These are phyloP conservation scores for Piaya cayana DNA, from an alignment of 2,113 vertebrate species.

Conservation along the genomic window DNA sequence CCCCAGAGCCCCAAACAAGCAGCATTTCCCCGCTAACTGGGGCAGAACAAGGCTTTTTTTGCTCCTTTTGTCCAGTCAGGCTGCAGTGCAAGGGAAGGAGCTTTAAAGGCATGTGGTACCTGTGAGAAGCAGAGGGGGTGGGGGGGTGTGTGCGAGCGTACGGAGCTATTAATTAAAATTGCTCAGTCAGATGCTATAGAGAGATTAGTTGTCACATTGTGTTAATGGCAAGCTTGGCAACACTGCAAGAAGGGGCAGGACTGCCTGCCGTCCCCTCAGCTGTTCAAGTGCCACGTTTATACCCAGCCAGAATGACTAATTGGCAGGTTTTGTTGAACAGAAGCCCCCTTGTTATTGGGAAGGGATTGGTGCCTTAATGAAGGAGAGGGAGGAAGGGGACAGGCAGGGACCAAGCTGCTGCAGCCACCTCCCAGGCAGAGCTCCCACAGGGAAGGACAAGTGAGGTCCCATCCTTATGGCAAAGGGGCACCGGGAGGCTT, in stretches of 20 bases:
- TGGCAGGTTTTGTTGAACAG: constrained; percentile 67
- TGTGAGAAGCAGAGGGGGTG: neutral
- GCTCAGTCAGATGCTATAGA: constrained; percentile 80
- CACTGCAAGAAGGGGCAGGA: constrained; percentile 74
- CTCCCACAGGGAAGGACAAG: neutral
- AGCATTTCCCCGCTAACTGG: neutral
- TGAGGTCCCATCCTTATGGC: neutral
- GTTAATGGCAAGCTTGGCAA: constrained; percentile 81
- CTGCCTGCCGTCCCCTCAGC: constrained; percentile 80
- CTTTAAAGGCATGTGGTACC: constrained; percentile 57
- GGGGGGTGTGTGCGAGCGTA: neutral
- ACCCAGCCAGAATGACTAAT: constrained; percentile 71
- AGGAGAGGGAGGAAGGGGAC: neutral
- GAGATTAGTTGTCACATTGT: constrained; percentile 85
- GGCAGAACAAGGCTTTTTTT: neutral
- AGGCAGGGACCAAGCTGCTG: neutral
- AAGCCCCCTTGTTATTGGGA: constrained; percentile 57
- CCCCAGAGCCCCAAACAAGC: neutral
- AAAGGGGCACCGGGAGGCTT: neutral
- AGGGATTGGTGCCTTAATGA: constrained; percentile 19
- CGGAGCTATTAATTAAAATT: constrained; percentile 81
- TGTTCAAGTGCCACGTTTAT: constrained; percentile 72
- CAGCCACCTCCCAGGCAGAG: neutral
- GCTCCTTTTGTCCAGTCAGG: neutral
- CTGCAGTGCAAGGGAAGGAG: neutral